phyloP scores from a whole-genome alignment of 2,113 vertebrate species.

The Pimephales promelas region DNA sequence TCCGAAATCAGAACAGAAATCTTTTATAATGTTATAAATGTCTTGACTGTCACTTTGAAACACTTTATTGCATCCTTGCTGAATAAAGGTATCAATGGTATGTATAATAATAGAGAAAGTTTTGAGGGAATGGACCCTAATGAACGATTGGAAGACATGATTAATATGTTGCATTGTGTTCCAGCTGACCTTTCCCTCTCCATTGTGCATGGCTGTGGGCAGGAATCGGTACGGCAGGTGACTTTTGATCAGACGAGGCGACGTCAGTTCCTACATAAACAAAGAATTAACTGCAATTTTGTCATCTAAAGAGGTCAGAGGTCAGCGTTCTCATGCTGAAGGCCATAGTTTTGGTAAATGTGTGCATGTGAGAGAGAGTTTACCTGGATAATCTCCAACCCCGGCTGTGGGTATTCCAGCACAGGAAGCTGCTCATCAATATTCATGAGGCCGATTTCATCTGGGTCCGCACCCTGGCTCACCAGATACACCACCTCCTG shows the following conservation, averaged over 20 bases:
- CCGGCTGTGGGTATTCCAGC: constrained; percentile 94
- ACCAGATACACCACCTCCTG: constrained; percentile 98
- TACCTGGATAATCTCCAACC: constrained; percentile 97
- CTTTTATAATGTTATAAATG: too few species aligned
- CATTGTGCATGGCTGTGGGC: constrained; percentile 91
- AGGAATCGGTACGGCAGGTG: constrained; percentile 95
- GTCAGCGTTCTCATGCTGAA: not conserved
- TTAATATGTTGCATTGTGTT: not conserved
- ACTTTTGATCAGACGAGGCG: constrained; percentile 96
- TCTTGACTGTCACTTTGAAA: too few species aligned
- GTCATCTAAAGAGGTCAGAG: not conserved
- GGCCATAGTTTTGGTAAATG: not conserved
- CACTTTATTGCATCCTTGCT: too few species aligned
- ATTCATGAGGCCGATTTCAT: constrained; percentile 98
- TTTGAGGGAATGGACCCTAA: not conserved
- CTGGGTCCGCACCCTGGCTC: constrained; percentile 95
- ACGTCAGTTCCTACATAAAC: constrained; percentile 86
- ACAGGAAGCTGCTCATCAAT: constrained; percentile 98
- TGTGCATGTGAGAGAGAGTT: not conserved
- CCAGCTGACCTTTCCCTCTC: constrained; percentile 89
- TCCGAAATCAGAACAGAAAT: too few species aligned
- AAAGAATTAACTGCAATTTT: constrained; percentile 36
- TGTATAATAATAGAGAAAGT: too few species aligned
- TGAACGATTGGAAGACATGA: not conserved
- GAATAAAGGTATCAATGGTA: too few species aligned